A percentile compares a stretch with the other conserved stretches of the same genome.
Conservation (phyloP, 2,797 vertebrate genomes). For the Bovichtus variegatus region DNA sequence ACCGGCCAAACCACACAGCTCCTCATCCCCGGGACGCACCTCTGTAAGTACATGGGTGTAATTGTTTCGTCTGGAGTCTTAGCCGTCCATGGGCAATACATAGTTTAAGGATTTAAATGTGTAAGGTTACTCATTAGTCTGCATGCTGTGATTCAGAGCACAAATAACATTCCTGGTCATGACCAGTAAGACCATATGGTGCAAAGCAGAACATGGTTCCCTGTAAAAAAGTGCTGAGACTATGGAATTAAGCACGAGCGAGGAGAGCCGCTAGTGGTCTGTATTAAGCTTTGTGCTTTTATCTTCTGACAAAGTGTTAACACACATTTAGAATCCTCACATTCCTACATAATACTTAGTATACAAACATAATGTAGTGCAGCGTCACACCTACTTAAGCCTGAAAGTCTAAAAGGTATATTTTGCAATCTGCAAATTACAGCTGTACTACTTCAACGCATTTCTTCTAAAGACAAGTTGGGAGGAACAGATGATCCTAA, state of each 20-base stretch:
- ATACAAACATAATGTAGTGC: background rate
- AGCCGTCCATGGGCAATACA: conserved; percentile 51
- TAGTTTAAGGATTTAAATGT: conserved; percentile 71
- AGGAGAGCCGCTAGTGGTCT: background rate
- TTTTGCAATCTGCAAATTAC: conserved; percentile 16
- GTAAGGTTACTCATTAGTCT: conserved; percentile 70
- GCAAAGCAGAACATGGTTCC: conserved; percentile 24
- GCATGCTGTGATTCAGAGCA: conserved; percentile 59
- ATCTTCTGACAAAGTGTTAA: too few relatives aligned
- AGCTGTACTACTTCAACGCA: background rate
- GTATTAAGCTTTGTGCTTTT: too few relatives aligned
- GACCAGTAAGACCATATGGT: conserved; percentile 43
- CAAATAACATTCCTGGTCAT: conserved; percentile 63
- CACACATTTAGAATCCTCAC: background rate
- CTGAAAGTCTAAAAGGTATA: conserved; percentile 2
- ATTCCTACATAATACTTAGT: background rate
- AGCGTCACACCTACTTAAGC: background rate
- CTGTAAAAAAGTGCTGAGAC: conserved; percentile 33
- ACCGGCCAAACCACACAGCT: conserved; percentile 44
- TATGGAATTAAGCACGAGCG: conserved; percentile 26
- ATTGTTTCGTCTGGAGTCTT: conserved; percentile 59
- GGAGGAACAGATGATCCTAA: background rate
- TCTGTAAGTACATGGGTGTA: conserved; percentile 50
- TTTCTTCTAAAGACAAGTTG: background rate
- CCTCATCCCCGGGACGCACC: conserved; percentile 17